A percentile compares a stretch with the other conserved stretches of the same genome.
Conservation (phyloP, 2,113 vertebrate genomes). For the Colius striatus region DNA sequence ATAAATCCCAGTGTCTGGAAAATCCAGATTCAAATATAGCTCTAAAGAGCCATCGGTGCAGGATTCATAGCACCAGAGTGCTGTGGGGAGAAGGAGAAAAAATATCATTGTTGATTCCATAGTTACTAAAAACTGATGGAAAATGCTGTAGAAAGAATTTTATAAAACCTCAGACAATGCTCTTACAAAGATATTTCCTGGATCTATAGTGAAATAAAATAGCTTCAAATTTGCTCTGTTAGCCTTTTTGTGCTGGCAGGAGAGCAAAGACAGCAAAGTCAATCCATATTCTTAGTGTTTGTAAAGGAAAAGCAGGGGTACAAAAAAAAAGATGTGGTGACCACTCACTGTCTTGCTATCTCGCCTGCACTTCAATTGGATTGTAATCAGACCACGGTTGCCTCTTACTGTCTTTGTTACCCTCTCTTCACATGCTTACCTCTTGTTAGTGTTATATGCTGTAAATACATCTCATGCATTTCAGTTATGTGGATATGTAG, state of each 20-base stretch:
- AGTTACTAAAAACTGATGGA: not conserved
- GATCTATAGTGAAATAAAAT: not conserved
- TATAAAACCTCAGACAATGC: not conserved
- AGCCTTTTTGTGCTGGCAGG: slow-evolving; percentile 16
- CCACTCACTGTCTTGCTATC: not conserved
- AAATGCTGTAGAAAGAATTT: not conserved
- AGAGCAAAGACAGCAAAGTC: slow-evolving; percentile 22
- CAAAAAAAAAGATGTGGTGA: not conserved
- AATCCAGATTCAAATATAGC: slow-evolving; percentile 10
- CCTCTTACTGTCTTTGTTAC: not conserved
- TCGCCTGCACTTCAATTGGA: not conserved
- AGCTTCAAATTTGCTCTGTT: not conserved
- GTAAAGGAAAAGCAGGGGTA: not conserved
- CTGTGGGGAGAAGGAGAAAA: not conserved
- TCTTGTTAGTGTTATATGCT: not conserved
- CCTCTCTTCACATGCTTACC: not conserved
- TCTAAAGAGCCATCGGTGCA: not conserved
- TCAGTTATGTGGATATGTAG: not conserved
- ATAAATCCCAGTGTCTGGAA: slow-evolving; percentile 24
- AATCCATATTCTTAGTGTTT: slow-evolving; percentile 25
- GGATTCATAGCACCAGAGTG: not conserved
- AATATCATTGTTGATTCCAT: not conserved
- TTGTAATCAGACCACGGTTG: not conserved
- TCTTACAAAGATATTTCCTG: slow-evolving; percentile 13
- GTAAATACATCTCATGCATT: not conserved